Conservation (phyloP, 2,888 invertebrate species). For the Cheilosia impressa region DNA sequence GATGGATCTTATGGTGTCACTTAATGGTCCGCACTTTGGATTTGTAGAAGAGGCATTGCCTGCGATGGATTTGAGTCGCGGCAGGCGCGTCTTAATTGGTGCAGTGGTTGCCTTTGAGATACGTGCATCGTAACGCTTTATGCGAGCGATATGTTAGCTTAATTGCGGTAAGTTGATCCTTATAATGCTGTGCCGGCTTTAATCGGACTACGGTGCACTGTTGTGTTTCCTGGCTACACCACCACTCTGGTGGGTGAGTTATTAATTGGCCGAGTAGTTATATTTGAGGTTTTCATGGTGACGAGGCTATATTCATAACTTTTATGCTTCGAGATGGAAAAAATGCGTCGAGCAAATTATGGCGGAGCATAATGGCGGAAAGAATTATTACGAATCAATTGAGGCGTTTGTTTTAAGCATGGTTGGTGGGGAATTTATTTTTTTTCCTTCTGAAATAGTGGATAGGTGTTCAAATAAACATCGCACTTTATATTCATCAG, state of each 20-base stretch:
- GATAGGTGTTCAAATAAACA: no score
- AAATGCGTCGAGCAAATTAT: slow-evolving; percentile 20
- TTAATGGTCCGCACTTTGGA: slow-evolving; percentile 73
- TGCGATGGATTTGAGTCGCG: slow-evolving; percentile 19
- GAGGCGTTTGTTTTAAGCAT: slow-evolving; percentile 8
- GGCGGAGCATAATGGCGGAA: not conserved
- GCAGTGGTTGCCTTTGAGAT: slow-evolving; percentile 60
- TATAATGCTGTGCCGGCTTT: slow-evolving; percentile 45
- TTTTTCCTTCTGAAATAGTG: not conserved
- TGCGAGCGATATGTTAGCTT: slow-evolving; percentile 67
- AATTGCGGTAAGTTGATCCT: slow-evolving; percentile 71
- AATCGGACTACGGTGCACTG: not conserved
- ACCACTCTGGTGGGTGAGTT: slow-evolving; percentile 48
- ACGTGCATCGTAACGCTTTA: slow-evolving; percentile 72
- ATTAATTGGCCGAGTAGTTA: slow-evolving; percentile 71
- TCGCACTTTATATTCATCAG: no score
- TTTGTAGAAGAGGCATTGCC: slow-evolving; percentile 66
- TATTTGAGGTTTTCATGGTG: slow-evolving; percentile 59
- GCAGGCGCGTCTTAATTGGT: slow-evolving; percentile 60
- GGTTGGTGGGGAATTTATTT: not conserved
- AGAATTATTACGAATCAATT: slow-evolving; percentile 41
- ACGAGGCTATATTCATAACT: slow-evolving; percentile 62
- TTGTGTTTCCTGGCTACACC: not conserved
- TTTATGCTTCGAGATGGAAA: slow-evolving; percentile 2
- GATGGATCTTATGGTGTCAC: slow-evolving; percentile 74